Base-by-base conservation (phyloP, 1,140 invertebrate genomes). In the Cotesia chilonis region DNA sequence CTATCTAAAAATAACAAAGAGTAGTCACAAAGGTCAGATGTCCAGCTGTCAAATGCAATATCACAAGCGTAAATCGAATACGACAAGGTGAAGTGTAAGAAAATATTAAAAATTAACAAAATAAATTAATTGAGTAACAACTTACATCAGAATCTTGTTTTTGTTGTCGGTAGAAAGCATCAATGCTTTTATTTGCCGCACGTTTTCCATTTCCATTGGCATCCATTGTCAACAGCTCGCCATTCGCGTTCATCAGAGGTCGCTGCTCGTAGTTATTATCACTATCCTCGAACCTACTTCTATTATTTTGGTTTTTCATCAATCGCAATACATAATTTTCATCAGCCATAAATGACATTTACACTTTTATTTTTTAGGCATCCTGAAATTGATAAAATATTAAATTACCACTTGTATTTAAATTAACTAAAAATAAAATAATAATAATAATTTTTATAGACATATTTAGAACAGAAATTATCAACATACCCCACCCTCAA, bases 101-200 rank as follows among this genome's bases (percentile, higher is more conserved):
- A 61, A 4, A 64, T 38, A 64, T 35, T 35, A 5, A 67, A 9
- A n/a, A 17, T 12, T 20, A 17, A 1, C 12, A 37, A 9, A 60
- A 14, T 20, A 12, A 55, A 10, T 17, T 10, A 71, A 28, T 7
- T 17, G 3, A 72, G 14, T 36, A 35, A 52, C n/a, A 72, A 84
- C 87, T 88, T 80, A 89, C 89, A 79, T 91, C 90, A 5, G 88
- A 89, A 80, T 89, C 89, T 77, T 89, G 87, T 73, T 87, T 68
- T 63, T 38, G 78, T 78, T 87, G 87, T 69, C 87, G 81, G 70
- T 87, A 78, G 74, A 89, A 84, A 70, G 87, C 82, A 76, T 89
- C 87, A 70, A 85, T 77, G 41, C 86, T 61, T 76, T 81, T 85
- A 20, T 80, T 81, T 60, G 85, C 71, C 73, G 82, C 81, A 71